Evolutionary conservation across 2,888 invertebrate genomes (phyloP).

Genomic region (Synergus gifuensis): DNA sequence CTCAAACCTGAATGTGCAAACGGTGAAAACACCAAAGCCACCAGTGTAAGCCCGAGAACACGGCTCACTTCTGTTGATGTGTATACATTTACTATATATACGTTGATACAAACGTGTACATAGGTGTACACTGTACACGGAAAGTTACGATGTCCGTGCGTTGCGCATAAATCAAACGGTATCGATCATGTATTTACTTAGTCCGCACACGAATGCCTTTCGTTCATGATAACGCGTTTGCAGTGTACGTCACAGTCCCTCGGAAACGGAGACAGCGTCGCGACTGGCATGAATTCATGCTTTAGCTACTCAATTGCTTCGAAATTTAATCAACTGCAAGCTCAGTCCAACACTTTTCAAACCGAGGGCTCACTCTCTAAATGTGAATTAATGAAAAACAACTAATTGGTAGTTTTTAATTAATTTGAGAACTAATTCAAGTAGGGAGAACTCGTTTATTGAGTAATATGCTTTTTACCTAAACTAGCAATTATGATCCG

Average conservation of each 20-base stretch:
- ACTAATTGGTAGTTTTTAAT: too few species aligned
- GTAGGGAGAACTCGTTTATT: too few species aligned
- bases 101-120: not conserved
- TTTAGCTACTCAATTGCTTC: constrained; percentile 18
- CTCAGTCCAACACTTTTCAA: constrained; percentile 4
- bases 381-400: not conserved
- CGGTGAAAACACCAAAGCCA: constrained; percentile 38
- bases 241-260: constrained; percentile 2
- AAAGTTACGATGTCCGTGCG: constrained; percentile 46
- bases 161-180: constrained; percentile 63
- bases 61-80: not conserved
- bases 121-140: constrained; percentile 1
- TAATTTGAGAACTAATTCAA: too few species aligned
- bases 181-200: constrained; percentile 63
- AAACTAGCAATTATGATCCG: too few species aligned
- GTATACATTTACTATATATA: not conserved
- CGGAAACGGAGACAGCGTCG: constrained; percentile 32
- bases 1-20: constrained; percentile 39
- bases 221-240: constrained; percentile 18
- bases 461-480: too few species aligned
- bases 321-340: constrained; percentile 26
- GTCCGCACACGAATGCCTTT: constrained; percentile 45
- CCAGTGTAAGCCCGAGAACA: constrained; percentile 34
- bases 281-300: constrained; percentile 28
- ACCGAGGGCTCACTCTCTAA: not conserved